Base-by-base conservation (phyloP, 2,113 vertebrate species). In the Oncorhynchus tshawytscha region DNA sequence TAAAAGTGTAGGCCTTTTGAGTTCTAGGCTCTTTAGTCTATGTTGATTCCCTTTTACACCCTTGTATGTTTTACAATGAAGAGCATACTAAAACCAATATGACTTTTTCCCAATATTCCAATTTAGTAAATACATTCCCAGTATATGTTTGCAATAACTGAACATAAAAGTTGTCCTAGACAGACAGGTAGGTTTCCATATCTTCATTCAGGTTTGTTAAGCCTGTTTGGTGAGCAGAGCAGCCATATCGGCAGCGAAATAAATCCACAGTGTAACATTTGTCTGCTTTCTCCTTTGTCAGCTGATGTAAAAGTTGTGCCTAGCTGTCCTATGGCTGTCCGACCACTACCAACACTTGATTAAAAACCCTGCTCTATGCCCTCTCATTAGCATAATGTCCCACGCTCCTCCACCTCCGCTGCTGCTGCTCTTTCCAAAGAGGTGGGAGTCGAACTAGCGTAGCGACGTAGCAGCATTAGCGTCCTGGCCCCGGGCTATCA, bases 341-440 rank as follows among this genome's bases (percentile, higher is more conserved):
- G 31, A 64, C 24, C 66, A 31, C 69, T 76, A 68, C 48, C 80
- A 15, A 39, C 29, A 54, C 67, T 49, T 72, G 78, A 74, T 78
- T 80, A 60, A 75, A 75, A 70, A 27, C 51, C 78, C n/a, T 67
- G 79, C 59, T 73, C 75, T 82, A 34, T 57, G 72, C 34, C 65
- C 62, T 59, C 49, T 48, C 77, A 77, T 79, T 82, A 79, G 64
- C 77, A 77, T 45, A 45, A 45, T 72, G 69, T 49, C 67, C 54
- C 59, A 59, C 29, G 74, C 76, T 77, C 48, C 67, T 25, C 27
- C 59, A 16, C 59, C 59, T 2, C 39, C 9, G 39, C 9, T 45
- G 39, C 20, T n/a, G 6, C 22, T 31, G 25, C 31, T 20, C 71
- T 62, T 39, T 12, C 51, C 3, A 4, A 24, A 34, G 59, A 13